Evolutionary conservation across 2,113 vertebrate species (phyloP).

Genomic region (Dicentrarchus labrax): DNA sequence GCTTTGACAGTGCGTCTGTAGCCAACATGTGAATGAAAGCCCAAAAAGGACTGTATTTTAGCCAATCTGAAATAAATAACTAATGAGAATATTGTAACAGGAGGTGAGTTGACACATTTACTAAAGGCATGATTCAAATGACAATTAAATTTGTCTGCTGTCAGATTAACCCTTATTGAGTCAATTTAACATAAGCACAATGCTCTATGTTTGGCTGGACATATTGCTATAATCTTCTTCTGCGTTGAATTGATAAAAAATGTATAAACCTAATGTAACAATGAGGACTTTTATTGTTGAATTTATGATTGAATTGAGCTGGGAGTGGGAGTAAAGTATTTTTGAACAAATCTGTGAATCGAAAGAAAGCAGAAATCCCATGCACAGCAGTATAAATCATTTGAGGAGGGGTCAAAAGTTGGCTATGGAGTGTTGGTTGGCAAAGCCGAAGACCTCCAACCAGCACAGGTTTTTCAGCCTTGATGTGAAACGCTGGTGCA

Average conservation of each 20-base stretch:
- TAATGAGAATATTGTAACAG: neutral
- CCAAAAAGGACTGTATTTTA: neutral
- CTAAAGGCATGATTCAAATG: neutral
- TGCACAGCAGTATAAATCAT: neutral
- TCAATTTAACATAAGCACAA: conserved; percentile 8
- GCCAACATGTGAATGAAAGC: neutral
- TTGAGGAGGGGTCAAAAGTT: neutral
- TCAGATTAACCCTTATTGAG: conserved; percentile 24
- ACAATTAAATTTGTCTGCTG: conserved; percentile 21
- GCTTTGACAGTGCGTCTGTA: neutral
- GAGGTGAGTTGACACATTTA: neutral
- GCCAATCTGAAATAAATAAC: conserved; percentile 15
- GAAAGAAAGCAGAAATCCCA: conserved; percentile 14
- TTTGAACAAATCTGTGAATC: conserved; percentile 7
- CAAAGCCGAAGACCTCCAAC: neutral
- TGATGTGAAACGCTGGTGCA: neutral
- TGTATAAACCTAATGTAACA: no score
- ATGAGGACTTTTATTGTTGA: neutral
- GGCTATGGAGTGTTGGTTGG: neutral
- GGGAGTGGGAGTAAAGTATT: neutral
- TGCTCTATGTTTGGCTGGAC: conserved; percentile 14
- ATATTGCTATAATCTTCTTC: conserved; percentile 4
- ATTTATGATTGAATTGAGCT: neutral
- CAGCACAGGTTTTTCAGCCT: neutral
- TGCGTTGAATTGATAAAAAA: neutral